Conservation (phyloP, 2,888 invertebrate genomes). For the Aleiodes alternator region DNA sequence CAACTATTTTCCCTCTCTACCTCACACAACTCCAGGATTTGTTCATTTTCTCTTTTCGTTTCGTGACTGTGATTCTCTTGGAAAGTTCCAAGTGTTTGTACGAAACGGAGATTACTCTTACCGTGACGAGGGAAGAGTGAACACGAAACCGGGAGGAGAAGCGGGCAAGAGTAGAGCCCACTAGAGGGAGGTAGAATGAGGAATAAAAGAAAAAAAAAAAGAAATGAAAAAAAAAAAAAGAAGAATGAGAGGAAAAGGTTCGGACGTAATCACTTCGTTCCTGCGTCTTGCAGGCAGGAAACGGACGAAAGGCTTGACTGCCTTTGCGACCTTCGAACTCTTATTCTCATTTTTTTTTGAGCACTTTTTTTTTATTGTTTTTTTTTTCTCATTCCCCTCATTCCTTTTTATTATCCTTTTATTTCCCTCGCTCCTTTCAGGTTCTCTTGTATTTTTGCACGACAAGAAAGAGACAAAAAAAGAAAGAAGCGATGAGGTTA, state of each 20-base stretch:
- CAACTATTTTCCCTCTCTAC: constrained; percentile 2
- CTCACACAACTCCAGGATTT: constrained; percentile 2
- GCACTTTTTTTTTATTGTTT: constrained; percentile 23
- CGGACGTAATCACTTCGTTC: constrained; percentile 63
- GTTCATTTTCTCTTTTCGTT: constrained; percentile 43
- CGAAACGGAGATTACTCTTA: constrained; percentile 64
- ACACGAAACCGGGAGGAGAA: constrained; percentile 46
- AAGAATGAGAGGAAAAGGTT: constrained; percentile 47
- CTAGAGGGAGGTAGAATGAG: constrained; percentile 38
- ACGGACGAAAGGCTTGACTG: constrained; percentile 49
- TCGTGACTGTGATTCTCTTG: constrained; percentile 54
- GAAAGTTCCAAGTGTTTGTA: constrained; percentile 64
- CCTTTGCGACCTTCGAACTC: constrained; percentile 49
- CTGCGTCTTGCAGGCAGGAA: constrained; percentile 54
- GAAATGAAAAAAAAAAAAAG: constrained; percentile 36
- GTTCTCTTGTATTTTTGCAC: constrained; percentile 17
- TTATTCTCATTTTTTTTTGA: constrained; percentile 44
- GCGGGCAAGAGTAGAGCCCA: constrained; percentile 36
- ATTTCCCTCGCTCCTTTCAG: constrained; percentile 20
- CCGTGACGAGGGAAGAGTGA: constrained; percentile 47
- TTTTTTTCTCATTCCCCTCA: constrained; percentile 35
- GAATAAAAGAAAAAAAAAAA: constrained; percentile 44
- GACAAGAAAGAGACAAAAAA: background rate
- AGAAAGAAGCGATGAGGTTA: constrained; percentile 18
- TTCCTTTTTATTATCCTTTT: constrained; percentile 32